phyloP scores from a whole-genome alignment of 1,140 invertebrate genomes.

The Oryctes rhinoceros region DNA sequence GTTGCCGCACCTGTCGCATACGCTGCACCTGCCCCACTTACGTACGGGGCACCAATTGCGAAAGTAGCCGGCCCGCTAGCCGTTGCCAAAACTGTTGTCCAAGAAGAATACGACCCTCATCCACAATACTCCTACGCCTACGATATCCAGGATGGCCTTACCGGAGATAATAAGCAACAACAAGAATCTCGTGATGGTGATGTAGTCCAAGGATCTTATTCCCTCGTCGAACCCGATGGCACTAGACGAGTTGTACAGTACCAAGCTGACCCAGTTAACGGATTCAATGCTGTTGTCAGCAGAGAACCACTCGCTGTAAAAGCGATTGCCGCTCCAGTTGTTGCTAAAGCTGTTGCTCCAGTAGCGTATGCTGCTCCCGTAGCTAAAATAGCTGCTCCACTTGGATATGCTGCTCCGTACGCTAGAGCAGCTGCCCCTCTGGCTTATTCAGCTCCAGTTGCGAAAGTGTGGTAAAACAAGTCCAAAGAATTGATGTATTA shows the following conservation, averaged over 20 bases:
- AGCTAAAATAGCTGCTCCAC: too few species aligned
- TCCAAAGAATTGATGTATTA: too few species aligned
- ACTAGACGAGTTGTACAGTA: slow-evolving; percentile 53
- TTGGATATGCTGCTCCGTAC: too few species aligned
- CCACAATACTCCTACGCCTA: slow-evolving; percentile 64
- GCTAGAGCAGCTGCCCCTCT: slow-evolving; percentile 37
- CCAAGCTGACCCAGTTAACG: slow-evolving; percentile 59
- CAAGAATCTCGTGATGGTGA: slow-evolving; percentile 58
- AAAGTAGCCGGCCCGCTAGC: slow-evolving; percentile 59
- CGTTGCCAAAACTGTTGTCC: slow-evolving; percentile 46
- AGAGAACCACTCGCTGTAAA: slow-evolving; percentile 64
- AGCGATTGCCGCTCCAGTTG: slow-evolving; percentile 37
- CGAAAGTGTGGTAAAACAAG: not conserved
- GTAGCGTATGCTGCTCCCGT: not conserved
- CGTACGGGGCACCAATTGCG: slow-evolving; percentile 51
- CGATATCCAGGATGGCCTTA: slow-evolving; percentile 65
- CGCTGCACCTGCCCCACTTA: slow-evolving; percentile 47
- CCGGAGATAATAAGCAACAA: slow-evolving; percentile 67
- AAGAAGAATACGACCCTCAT: slow-evolving; percentile 49
- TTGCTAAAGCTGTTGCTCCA: slow-evolving; percentile 25
- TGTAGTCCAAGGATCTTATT: slow-evolving; percentile 56
- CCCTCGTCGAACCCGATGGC: slow-evolving; percentile 37
- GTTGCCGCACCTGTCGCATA: slow-evolving; percentile 31
- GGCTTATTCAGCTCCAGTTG: slow-evolving; percentile 33
- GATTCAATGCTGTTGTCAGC: slow-evolving; percentile 61